Evolutionary conservation across 92 coral and sea anemone genomes (phyloP), one percentile per base, ranked within the genome.

Genomic region (Palythoa grandis): DNA sequence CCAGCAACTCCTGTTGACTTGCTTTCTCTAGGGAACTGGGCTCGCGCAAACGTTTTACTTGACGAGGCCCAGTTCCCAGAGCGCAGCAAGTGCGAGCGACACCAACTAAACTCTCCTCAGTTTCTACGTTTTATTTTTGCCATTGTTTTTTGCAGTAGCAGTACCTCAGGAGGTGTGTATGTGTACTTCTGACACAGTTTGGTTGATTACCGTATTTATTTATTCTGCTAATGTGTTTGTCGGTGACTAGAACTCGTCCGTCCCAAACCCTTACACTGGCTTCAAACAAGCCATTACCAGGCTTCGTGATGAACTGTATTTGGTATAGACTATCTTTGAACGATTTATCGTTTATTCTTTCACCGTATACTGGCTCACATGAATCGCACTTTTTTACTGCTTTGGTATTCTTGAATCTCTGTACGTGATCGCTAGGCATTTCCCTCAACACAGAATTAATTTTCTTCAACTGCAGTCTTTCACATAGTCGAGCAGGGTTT

Each of bases 391-490:
- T 86, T 17, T 76, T 25, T 20, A 88, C 69, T 12, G 73, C 82
- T 68, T 87, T 82, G 8, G 95, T 79, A 72, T 72, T 86, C 19
- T 83, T 76, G 43, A 96, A 92, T 48, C 75, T 86, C 39, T 94
- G 98, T 52, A 94, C 89, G 11, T 77, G 87, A 11, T 88, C 86
- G 53, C 93, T 93, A 0, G 98, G 98, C 91, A 95, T 88, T 58
- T 96, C 96, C 48, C 95, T 88, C 68, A 91, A 88, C 13, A 93
- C 98, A 4, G 67, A 83, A 25, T 78, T 90, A 2, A 96, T 77
- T 10, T 82, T 73, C 76, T 89, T 88, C 11, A 96, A 79, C 17
- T 56, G 70, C 83, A 96, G 74, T 70, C 70, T 54, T 60, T 78
- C 89, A 43, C 98, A 96, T 7, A 73, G 83, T 20, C 70, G 25